Conservation (phyloP, 2,888 invertebrate genomes). For the Bembecia ichneumoniformis region DNA sequence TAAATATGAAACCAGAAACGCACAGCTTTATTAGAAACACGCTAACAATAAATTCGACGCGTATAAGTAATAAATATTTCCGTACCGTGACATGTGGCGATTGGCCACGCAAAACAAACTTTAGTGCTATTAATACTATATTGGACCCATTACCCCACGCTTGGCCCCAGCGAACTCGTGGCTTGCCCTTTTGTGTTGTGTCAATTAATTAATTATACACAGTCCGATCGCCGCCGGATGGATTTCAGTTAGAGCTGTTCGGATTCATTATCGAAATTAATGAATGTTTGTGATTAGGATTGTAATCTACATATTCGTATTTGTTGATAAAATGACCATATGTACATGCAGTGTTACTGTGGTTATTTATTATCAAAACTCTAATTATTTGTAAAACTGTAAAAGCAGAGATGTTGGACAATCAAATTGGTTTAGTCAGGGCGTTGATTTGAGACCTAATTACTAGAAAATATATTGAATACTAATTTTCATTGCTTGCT, state of each 20-base stretch:
- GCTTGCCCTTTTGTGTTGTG: constrained; percentile 31
- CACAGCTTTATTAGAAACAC: neutral
- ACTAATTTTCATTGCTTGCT: too few species aligned
- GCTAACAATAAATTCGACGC: constrained; percentile 6
- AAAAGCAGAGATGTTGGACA: too few species aligned
- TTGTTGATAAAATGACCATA: too few species aligned
- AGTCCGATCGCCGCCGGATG: constrained; percentile 25
- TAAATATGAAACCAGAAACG: neutral
- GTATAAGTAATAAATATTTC: constrained; percentile 9
- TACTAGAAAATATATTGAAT: too few species aligned
- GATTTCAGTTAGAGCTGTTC: constrained; percentile 27
- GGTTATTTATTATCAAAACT: too few species aligned
- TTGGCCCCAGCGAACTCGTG: constrained; percentile 3
- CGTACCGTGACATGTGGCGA: constrained; percentile 31
- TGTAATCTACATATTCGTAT: constrained; percentile 18
- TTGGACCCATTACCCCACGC: constrained; percentile 20
- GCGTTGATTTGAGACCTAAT: too few species aligned
- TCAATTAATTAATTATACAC: constrained; percentile 64
- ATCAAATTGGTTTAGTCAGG: too few species aligned
- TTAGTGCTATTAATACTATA: constrained; percentile 18
- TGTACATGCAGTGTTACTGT: too few species aligned
- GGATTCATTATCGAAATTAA: constrained; percentile 53
- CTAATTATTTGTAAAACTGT: too few species aligned
- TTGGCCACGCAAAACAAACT: constrained; percentile 45
- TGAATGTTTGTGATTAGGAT: constrained; percentile 33